Percentiles rank a stretch among this genome's conserved stretches.
Conservation (phyloP, 2,797 vertebrate species). For the Euthynnus affinis region DNA sequence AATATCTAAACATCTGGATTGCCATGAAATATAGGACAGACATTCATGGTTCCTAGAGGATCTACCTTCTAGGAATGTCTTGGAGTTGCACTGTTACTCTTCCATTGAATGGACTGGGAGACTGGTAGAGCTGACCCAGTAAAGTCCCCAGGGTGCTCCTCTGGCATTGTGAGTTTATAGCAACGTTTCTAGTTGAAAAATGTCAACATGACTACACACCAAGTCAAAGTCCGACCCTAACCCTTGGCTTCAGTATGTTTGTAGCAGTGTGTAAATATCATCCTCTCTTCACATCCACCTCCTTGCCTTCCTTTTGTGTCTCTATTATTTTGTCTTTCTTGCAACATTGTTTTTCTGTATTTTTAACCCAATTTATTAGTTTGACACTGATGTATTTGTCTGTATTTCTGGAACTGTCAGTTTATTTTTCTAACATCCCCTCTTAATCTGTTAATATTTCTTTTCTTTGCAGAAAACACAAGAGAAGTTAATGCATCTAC, state of each 20-base stretch:
- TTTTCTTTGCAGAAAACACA: background rate
- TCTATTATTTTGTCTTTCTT: background rate
- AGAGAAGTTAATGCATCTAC: background rate
- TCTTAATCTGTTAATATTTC: background rate
- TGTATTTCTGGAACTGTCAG: background rate
- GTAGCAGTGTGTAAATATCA: constrained; percentile 8
- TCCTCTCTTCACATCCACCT: background rate
- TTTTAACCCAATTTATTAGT: background rate
- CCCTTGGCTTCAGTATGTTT: constrained; percentile 24
- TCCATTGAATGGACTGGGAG: constrained; percentile 36
- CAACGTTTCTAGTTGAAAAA: constrained; percentile 50
- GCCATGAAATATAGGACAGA: background rate
- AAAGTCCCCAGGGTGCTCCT: constrained; percentile 19
- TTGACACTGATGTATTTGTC: background rate
- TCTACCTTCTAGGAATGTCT: background rate
- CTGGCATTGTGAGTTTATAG: constrained; percentile 34
- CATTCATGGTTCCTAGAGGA: too few species aligned
- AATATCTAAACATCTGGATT: background rate
- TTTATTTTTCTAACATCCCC: background rate
- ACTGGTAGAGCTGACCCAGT: constrained; percentile 14
- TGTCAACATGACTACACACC: constrained; percentile 27
- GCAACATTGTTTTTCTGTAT: background rate
- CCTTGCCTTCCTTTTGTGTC: background rate
- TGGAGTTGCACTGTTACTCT: constrained; percentile 7
- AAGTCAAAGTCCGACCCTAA: constrained; percentile 39